A percentile compares a stretch with the other conserved stretches of the same genome.
Evolutionary conservation across 1,140 invertebrate genomes (phyloP).

Genomic region (Berghia stephanieae): DNA sequence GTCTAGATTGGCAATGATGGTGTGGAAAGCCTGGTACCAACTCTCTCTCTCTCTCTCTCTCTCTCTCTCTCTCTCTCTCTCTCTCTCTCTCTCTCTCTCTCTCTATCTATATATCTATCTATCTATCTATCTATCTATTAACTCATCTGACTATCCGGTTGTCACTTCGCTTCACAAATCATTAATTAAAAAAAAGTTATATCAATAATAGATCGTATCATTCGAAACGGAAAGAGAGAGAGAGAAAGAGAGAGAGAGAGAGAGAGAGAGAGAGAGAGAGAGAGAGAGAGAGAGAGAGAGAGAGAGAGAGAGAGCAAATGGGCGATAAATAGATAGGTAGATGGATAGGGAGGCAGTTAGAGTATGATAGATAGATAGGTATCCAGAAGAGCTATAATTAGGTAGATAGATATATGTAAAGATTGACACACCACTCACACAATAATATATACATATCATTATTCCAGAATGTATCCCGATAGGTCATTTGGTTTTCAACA

Average conservation of each 20-base stretch:
- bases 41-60: not conserved
- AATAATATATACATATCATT: not conserved
- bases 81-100: slow-evolving; percentile 10
- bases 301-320: slow-evolving; percentile 11
- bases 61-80: not conserved
- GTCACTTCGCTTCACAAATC: too few species aligned
- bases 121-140: not conserved
- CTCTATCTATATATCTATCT: not conserved
- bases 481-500: not conserved
- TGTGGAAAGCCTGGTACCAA: not conserved
- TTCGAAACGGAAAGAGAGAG: not conserved
- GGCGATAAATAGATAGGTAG: too few species aligned
- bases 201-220: too few species aligned
- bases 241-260: not conserved
- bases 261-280: not conserved
- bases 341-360: too few species aligned
- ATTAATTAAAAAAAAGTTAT: too few species aligned
- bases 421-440: not conserved
- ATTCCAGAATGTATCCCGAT: not conserved
- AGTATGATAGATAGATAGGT: not conserved
- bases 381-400: not conserved
- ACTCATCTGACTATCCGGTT: not conserved
- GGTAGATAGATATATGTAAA: not conserved
- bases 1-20: too few species aligned
- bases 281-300: slow-evolving; percentile 21